Evolutionary conservation across 2,888 invertebrate species (phyloP).

Genomic region (Acleris holmiana): DNA sequence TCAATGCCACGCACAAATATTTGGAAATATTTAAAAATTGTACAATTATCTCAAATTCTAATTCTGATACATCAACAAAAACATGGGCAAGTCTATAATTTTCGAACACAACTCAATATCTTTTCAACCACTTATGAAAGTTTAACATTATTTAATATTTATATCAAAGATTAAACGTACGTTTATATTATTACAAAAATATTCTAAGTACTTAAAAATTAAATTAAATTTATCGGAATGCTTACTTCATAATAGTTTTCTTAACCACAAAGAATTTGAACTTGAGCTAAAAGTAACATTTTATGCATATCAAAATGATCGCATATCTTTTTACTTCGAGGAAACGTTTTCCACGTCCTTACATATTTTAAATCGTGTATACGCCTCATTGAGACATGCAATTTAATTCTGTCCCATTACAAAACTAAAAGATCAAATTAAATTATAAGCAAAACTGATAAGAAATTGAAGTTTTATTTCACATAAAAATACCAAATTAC

Average conservation of each 20-base stretch:
- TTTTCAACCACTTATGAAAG: no score
- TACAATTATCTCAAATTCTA: conserved; percentile 34
- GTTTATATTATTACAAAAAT: no score
- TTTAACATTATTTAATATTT: no score
- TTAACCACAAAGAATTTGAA: conserved; percentile 20
- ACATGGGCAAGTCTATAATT: background rate
- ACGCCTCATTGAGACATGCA: conserved; percentile 43
- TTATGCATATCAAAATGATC: conserved; percentile 57
- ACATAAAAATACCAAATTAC: no score
- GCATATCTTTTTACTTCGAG: conserved; percentile 52
- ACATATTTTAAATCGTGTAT: conserved; percentile 41
- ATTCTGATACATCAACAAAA: background rate
- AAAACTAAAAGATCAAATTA: conserved; percentile 42
- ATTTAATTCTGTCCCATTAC: conserved; percentile 42
- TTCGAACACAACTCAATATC: background rate
- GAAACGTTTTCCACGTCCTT: conserved; percentile 22
- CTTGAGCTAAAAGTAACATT: conserved; percentile 37
- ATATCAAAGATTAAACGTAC: no score
- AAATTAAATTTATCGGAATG: no score
- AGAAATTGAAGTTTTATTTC: conserved; percentile 12
- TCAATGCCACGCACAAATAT: conserved; percentile 60
- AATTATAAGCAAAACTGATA: conserved; percentile 26
- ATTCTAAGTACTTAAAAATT: no score
- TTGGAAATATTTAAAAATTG: conserved; percentile 48
- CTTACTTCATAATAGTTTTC: background rate